phyloP scores from a whole-genome alignment of 2,797 vertebrate species.

The Macrochelys suwanniensis region DNA sequence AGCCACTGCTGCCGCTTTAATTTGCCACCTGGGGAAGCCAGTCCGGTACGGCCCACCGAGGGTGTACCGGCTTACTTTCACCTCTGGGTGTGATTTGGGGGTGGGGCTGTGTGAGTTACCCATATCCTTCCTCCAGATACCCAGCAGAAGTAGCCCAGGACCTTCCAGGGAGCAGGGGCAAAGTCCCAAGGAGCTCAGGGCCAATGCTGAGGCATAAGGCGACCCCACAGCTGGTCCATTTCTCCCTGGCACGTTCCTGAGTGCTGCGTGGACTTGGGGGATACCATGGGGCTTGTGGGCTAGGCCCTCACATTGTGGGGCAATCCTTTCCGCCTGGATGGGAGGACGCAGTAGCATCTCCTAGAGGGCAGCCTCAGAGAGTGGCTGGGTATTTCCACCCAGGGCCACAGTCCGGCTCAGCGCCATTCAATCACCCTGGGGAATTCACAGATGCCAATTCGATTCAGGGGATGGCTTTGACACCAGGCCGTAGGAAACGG shows the following conservation, averaged over 20 bases:
- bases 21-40: no score
- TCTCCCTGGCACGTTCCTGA: not conserved
- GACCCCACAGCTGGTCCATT: not conserved
- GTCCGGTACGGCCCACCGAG: no score
- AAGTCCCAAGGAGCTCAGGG: not conserved
- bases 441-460: not conserved
- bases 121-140: not conserved
- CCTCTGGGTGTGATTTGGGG: no score
- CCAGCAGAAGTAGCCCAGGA: not conserved
- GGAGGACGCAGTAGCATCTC: not conserved
- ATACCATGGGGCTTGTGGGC: not conserved
- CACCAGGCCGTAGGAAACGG: not conserved
- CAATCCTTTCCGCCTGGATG: not conserved
- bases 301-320: fast-evolving
- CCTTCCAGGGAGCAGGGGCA: not conserved
- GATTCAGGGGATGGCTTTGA: not conserved
- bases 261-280: not conserved
- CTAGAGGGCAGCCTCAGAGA: fast-evolving
- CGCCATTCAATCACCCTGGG: not conserved
- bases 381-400: not conserved
- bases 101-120: not conserved
- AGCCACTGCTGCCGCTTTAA: no score
- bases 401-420: fast-evolving
- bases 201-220: not conserved
- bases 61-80: no score